Conservation (phyloP, 2,888 invertebrate genomes). For the Ochropleura plecta region DNA sequence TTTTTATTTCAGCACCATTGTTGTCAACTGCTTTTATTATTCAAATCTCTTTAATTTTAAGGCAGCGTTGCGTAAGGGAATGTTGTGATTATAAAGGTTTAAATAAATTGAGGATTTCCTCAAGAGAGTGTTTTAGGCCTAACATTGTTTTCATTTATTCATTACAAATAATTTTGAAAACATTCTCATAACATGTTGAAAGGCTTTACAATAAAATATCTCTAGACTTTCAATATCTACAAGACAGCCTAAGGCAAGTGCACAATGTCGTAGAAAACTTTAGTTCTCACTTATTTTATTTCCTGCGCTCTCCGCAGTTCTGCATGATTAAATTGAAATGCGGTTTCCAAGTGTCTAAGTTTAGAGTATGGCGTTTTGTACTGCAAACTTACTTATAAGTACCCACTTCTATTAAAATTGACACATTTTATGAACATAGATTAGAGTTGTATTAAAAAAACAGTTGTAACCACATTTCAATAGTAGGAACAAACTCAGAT, state of each 20-base stretch:
- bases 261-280: slow-evolving; percentile 40
- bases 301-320: slow-evolving; percentile 13
- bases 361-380: slow-evolving; percentile 24
- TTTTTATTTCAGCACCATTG: slow-evolving; percentile 21
- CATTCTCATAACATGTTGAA: not conserved
- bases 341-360: slow-evolving; percentile 47
- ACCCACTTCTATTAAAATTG: slow-evolving; percentile 47
- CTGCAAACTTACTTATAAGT: slow-evolving; percentile 26
- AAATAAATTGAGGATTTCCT: slow-evolving; percentile 21
- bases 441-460: not conserved
- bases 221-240: slow-evolving; percentile 17
- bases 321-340: slow-evolving; percentile 55
- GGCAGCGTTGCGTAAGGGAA: not conserved
- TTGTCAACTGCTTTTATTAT: slow-evolving; percentile 44
- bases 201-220: not conserved
- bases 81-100: not conserved
- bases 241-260: slow-evolving; percentile 2
- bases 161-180: not conserved
- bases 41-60: slow-evolving; percentile 27
- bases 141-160: not conserved
- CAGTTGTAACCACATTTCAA: not conserved
- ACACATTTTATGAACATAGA: slow-evolving; percentile 6
- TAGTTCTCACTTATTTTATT: slow-evolving; percentile 26
- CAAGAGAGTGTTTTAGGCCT: slow-evolving; percentile 12
- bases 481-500: not conserved